phyloP scores from a whole-genome alignment of 1,140 invertebrate species.

The Euborellia annulipes region DNA sequence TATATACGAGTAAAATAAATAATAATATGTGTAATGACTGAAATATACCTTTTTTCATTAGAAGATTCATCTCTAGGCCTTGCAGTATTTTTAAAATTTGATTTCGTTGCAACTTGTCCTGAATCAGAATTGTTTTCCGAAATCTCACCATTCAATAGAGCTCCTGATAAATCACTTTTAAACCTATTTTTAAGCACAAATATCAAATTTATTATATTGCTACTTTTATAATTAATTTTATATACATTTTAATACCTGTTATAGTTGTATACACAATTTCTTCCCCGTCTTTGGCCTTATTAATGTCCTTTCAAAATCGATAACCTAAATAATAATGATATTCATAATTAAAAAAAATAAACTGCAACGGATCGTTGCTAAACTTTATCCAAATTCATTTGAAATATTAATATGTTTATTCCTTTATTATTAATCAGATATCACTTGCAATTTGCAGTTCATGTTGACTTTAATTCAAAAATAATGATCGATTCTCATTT shows the following conservation, averaged over 20 bases:
- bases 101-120: conserved; percentile 25
- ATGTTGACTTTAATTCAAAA: too few relatives aligned
- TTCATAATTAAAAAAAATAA: too few relatives aligned
- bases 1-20: neutral
- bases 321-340: conserved; percentile 38
- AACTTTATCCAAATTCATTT: too few relatives aligned
- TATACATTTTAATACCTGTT: neutral
- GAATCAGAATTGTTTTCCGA: conserved; percentile 26
- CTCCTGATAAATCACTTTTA: conserved; percentile 60
- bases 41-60: conserved; percentile 56
- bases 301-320: conserved; percentile 83
- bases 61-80: conserved; percentile 74
- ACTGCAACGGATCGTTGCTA: too few relatives aligned
- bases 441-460: too few relatives aligned
- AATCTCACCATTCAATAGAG: conserved; percentile 33
- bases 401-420: too few relatives aligned
- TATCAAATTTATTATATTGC: too few relatives aligned
- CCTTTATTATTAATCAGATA: too few relatives aligned
- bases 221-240: too few relatives aligned
- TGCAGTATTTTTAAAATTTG: conserved; percentile 46
- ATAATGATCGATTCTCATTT: too few relatives aligned
- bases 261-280: conserved; percentile 71
- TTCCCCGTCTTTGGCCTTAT: conserved; percentile 48
- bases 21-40: neutral
- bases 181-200: conserved; percentile 35